Conservation (phyloP, 1,140 invertebrate genomes). For the Brachionus asplanchnoidis region DNA sequence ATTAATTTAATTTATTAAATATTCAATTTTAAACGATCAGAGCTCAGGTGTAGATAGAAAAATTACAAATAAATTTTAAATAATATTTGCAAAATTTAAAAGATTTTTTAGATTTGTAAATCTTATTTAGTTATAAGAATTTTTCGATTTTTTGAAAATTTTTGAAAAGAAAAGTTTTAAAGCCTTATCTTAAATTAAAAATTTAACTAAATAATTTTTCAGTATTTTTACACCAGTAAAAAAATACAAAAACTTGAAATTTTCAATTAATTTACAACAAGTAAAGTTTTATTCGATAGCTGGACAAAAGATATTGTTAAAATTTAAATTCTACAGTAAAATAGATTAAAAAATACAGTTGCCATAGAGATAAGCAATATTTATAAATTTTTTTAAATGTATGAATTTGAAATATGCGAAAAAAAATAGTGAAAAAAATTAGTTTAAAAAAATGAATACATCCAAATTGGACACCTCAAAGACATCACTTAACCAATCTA, state of each 20-base stretch:
- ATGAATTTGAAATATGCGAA: neutral
- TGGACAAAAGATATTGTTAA: neutral
- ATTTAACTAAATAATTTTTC: neutral
- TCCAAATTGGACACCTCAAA: slow-evolving; percentile 14
- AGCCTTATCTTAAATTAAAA: neutral
- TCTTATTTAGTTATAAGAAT: too few relatives aligned
- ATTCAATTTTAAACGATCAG: too few relatives aligned
- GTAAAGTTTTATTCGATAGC: neutral
- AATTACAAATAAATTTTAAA: too few relatives aligned
- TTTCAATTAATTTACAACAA: too few relatives aligned
- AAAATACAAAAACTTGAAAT: neutral
- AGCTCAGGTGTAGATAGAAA: too few relatives aligned
- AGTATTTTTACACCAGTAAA: neutral
- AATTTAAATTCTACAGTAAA: neutral
- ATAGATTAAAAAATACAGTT: neutral
- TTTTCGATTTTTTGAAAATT: too few relatives aligned
- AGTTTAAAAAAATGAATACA: neutral
- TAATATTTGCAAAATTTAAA: too few relatives aligned
- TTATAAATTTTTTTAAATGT: neutral
- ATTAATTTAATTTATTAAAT: too few relatives aligned
- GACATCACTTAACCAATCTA: neutral
- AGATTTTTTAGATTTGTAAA: too few relatives aligned
- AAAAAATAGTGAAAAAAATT: neutral
- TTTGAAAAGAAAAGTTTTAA: too few relatives aligned
- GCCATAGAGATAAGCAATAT: neutral